phyloP scores from a whole-genome alignment of 2,888 invertebrate species.

The Drosophila anceps region DNA sequence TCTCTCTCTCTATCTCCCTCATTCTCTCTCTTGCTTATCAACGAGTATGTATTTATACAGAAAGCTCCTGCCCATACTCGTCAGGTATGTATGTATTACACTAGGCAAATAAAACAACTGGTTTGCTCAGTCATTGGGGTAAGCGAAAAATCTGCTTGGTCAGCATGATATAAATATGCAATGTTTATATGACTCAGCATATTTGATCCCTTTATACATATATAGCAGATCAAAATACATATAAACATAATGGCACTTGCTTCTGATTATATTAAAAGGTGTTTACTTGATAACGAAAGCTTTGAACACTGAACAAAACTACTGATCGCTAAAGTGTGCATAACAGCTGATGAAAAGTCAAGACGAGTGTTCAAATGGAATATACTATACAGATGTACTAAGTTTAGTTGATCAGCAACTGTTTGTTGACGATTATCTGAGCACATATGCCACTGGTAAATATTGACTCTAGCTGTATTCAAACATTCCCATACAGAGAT shows the following conservation, averaged over 20 bases:
- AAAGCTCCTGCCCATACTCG: background rate
- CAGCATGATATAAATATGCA: constrained; percentile 30
- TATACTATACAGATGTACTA: constrained; percentile 1
- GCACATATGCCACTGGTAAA: constrained; percentile 19
- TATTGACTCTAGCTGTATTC: constrained; percentile 16
- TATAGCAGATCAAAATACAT: background rate
- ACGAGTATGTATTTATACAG: background rate
- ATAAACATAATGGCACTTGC: background rate
- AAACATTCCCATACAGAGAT: constrained; percentile 37
- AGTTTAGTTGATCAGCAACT: background rate
- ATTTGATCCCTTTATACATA: background rate
- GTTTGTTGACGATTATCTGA: background rate
- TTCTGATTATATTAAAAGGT: background rate
- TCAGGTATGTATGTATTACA: background rate
- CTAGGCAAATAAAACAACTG: background rate
- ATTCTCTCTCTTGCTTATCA: constrained; percentile 2
- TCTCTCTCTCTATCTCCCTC: background rate
- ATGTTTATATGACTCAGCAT: constrained; percentile 33
- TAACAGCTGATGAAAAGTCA: background rate
- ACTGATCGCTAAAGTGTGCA: background rate
- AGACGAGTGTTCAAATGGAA: background rate
- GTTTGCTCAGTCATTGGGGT: background rate
- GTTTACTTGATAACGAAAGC: constrained; percentile 23
- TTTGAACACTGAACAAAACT: background rate
- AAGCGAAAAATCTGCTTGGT: constrained; percentile 4